Percentiles rank a stretch among this genome's conserved stretches.
phyloP scores from a whole-genome alignment of 2,113 vertebrate species.

The Ursus arctos region DNA sequence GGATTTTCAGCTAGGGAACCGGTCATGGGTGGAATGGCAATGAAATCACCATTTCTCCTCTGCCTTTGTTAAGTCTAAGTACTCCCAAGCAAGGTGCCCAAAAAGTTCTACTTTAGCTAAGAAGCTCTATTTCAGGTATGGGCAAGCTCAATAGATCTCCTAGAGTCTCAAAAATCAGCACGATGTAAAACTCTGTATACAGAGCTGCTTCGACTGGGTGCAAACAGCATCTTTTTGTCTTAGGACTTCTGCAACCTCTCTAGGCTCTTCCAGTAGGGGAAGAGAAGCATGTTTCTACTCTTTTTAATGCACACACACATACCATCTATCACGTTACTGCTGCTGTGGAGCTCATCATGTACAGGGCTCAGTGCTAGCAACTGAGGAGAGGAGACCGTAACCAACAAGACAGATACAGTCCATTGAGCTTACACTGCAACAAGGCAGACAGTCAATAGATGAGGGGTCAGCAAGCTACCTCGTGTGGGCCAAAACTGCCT shows the following conservation, averaged over 20 bases:
- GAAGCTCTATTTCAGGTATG: not conserved
- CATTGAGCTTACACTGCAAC: not conserved
- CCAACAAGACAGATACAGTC: not conserved
- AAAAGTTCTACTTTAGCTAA: not conserved
- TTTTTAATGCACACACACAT: not conserved
- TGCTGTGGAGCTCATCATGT: not conserved
- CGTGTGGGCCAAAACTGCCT: not conserved
- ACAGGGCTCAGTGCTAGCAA: not conserved
- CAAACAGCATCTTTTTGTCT: not conserved
- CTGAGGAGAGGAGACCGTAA: not conserved
- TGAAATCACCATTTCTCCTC: not conserved
- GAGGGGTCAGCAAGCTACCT: not conserved
- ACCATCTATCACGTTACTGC: not conserved
- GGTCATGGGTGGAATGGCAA: not conserved
- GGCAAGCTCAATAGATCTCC: not conserved
- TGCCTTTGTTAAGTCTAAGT: not conserved
- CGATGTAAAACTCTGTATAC: not conserved
- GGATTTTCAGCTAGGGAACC: not conserved
- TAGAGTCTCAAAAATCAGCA: not conserved
- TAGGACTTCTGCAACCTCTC: not conserved
- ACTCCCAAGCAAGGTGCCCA: not conserved
- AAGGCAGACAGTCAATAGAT: not conserved
- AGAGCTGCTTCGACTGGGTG: not conserved
- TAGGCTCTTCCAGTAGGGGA: not conserved
- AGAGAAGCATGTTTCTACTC: not conserved